Percentiles rank a stretch among this genome's conserved stretches.
phyloP scores from a whole-genome alignment of 2,113 vertebrate species.

The Hirundichthys speculiger region DNA sequence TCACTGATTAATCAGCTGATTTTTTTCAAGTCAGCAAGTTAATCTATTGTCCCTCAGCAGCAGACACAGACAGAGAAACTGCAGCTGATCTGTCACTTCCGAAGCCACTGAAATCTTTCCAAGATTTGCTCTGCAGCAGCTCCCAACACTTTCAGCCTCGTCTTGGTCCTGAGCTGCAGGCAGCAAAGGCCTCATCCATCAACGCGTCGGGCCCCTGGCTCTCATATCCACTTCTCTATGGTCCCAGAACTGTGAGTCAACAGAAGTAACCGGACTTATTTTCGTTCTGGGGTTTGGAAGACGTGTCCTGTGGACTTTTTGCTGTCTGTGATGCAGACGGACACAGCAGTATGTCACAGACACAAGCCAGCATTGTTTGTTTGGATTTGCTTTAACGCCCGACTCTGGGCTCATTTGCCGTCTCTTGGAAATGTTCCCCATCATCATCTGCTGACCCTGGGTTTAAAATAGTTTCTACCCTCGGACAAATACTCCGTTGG shows the following conservation, averaged over 20 bases:
- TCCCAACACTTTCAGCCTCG: constrained; percentile 21
- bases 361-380: constrained; percentile 63
- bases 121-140: constrained; percentile 38
- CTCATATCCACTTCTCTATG: constrained; percentile 45
- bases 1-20: not conserved
- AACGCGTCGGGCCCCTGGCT: constrained; percentile 33
- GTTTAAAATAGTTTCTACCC: constrained; percentile 63
- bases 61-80: constrained; percentile 20
- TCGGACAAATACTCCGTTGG: constrained; percentile 49
- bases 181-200: constrained; percentile 53
- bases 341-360: constrained; percentile 47
- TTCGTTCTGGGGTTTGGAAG: constrained; percentile 41
- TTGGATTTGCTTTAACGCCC: constrained; percentile 65
- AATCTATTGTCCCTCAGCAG: no score
- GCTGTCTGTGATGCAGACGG: constrained; percentile 51
- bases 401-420: constrained; percentile 47
- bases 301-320: constrained; percentile 27
- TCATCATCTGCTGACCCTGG: constrained; percentile 54
- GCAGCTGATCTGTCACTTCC: constrained; percentile 21
- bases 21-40: not conserved
- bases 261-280: constrained; percentile 48
- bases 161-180: constrained; percentile 40
- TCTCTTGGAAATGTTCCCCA: constrained; percentile 56
- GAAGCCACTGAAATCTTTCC: constrained; percentile 36
- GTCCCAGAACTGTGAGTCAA: constrained; percentile 41